A percentile compares a stretch with the other conserved stretches of the same genome.
Conservation (phyloP, 2,797 vertebrate species). For the Lemur catta region DNA sequence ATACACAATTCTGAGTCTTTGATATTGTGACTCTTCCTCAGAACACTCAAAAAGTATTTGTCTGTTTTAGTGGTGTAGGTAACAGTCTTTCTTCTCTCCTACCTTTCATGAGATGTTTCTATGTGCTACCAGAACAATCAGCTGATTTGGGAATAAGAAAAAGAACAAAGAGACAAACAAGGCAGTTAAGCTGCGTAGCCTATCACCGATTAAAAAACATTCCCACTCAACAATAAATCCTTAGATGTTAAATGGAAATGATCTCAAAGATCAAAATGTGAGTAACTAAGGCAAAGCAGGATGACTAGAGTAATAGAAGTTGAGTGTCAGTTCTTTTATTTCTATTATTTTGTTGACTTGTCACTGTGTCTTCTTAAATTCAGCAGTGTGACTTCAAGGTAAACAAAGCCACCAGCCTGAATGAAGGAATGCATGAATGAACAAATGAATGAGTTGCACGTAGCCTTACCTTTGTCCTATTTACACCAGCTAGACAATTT, state of each 20-base stretch:
- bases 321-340: background rate
- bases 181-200: background rate
- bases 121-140: background rate
- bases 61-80: background rate
- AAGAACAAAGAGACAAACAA: background rate
- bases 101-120: background rate
- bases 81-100: background rate
- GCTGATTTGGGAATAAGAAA: background rate
- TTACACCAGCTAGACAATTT: background rate
- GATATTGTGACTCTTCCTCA: background rate
- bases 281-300: background rate
- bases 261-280: background rate
- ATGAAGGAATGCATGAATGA: background rate
- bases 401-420: background rate
- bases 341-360: background rate
- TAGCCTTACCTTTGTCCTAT: background rate
- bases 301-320: background rate
- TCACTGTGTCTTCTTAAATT: background rate
- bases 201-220: background rate
- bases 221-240: background rate
- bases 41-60: background rate
- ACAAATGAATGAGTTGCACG: background rate
- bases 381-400: background rate
- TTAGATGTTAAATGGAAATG: conserved; percentile 19
- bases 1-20: background rate